Evolutionary conservation across 2,113 vertebrate genomes (phyloP).

Genomic region (Catharus fuscescens): DNA sequence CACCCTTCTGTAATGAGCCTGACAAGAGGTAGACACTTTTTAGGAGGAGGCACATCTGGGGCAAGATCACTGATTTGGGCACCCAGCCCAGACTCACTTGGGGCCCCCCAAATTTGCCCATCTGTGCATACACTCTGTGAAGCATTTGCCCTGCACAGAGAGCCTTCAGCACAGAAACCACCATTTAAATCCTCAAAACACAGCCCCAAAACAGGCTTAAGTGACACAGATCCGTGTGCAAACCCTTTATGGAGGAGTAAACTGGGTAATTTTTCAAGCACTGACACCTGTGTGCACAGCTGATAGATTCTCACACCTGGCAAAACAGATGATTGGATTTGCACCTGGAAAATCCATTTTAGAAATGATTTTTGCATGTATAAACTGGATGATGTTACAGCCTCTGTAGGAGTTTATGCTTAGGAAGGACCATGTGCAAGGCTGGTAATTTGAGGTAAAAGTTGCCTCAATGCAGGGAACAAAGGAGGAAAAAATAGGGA

Average conservation of each 20-base stretch:
- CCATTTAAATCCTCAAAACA: not conserved
- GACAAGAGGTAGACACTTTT: slow-evolving; percentile 35
- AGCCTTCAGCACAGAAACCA: not conserved
- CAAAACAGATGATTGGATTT: slow-evolving; percentile 26
- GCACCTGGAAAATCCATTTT: slow-evolving; percentile 27
- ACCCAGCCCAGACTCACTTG: not conserved
- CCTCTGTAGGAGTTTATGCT: not conserved
- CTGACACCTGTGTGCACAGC: not conserved
- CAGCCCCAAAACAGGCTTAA: not conserved
- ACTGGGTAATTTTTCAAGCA: not conserved
- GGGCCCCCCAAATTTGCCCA: not conserved
- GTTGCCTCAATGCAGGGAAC: not conserved
- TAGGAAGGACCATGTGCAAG: not conserved
- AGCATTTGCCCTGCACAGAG: not conserved
- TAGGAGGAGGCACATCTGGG: slow-evolving; percentile 43
- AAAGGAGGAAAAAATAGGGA: not conserved
- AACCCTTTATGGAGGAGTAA: not conserved
- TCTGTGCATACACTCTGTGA: not conserved
- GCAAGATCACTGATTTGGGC: slow-evolving; percentile 12
- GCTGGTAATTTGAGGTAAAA: not conserved
- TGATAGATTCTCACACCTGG: slow-evolving; percentile 56
- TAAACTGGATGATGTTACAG: not conserved
- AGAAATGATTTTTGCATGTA: not conserved
- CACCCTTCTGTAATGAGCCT: slow-evolving; percentile 16
- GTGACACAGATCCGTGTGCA: not conserved